Evolutionary conservation across 2,888 invertebrate genomes (phyloP).

Genomic region (Torymus aiolomorphi): DNA sequence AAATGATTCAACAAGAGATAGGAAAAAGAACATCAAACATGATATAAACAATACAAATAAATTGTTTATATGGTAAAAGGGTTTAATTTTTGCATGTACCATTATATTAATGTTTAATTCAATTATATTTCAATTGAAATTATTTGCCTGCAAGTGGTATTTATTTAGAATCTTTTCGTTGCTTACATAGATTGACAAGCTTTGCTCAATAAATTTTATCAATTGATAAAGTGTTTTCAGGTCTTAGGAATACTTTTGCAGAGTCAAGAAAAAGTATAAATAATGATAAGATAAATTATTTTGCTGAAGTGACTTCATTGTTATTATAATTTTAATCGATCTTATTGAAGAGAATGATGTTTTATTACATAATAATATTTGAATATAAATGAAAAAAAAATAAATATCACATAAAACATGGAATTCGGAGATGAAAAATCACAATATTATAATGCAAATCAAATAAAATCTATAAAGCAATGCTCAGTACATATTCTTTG

Average conservation of each 20-base stretch:
- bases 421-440: neutral
- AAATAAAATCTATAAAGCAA: slow-evolving; percentile 13
- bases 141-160: too few relatives aligned
- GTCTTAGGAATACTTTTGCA: slow-evolving; percentile 9
- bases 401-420: neutral
- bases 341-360: slow-evolving; percentile 27
- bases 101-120: too few relatives aligned
- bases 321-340: slow-evolving; percentile 6
- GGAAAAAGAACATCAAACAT: too few relatives aligned
- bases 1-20: too few relatives aligned
- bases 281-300: slow-evolving; percentile 34
- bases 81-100: too few relatives aligned
- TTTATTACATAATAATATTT: neutral
- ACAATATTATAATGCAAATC: slow-evolving; percentile 8
- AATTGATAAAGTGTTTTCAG: slow-evolving; percentile 17
- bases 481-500: slow-evolving; percentile 31
- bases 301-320: slow-evolving; percentile 6
- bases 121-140: too few relatives aligned
- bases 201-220: slow-evolving; percentile 8
- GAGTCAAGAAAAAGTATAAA: neutral
- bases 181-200: neutral
- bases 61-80: too few relatives aligned
- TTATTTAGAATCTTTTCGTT: neutral
- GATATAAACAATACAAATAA: too few relatives aligned
- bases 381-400: slow-evolving; percentile 17